Conservation (phyloP, 2,797 vertebrate species). For the Hemitrygon akajei region DNA sequence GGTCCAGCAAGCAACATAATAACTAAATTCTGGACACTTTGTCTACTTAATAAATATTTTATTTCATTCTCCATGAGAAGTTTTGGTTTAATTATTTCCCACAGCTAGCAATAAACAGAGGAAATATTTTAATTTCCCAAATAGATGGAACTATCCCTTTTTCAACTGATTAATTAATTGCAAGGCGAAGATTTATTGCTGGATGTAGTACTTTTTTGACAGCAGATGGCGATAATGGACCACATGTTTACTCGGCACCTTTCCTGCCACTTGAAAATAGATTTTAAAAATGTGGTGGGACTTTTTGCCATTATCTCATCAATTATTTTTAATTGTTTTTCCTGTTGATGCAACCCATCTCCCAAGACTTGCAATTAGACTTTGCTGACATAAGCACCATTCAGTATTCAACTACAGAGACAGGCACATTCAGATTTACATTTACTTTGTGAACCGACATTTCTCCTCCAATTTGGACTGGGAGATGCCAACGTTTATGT, state of each 20-base stretch:
- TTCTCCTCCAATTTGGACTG: background rate
- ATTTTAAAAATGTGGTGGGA: too few species aligned
- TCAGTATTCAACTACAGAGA: background rate
- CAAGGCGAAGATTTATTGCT: background rate
- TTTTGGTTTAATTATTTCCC: background rate
- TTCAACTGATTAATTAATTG: background rate
- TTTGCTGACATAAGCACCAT: background rate
- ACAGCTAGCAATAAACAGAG: background rate
- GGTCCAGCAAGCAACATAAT: background rate
- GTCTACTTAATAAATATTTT: background rate
- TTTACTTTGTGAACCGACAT: background rate
- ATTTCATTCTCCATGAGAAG: background rate
- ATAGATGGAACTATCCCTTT: background rate
- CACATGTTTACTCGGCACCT: background rate
- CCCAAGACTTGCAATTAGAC: background rate
- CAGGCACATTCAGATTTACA: background rate
- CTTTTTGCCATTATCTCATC: background rate
- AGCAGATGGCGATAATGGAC: constrained; percentile 3
- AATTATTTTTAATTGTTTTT: background rate
- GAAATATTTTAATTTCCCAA: background rate
- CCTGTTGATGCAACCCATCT: background rate
- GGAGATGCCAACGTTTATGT: background rate
- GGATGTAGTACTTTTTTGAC: background rate
- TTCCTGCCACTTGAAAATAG: background rate
- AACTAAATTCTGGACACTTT: background rate